Percentiles rank a stretch among this genome's conserved stretches.
phyloP scores from a whole-genome alignment of 2,113 vertebrate species.

The Cranoglanis bouderius region DNA sequence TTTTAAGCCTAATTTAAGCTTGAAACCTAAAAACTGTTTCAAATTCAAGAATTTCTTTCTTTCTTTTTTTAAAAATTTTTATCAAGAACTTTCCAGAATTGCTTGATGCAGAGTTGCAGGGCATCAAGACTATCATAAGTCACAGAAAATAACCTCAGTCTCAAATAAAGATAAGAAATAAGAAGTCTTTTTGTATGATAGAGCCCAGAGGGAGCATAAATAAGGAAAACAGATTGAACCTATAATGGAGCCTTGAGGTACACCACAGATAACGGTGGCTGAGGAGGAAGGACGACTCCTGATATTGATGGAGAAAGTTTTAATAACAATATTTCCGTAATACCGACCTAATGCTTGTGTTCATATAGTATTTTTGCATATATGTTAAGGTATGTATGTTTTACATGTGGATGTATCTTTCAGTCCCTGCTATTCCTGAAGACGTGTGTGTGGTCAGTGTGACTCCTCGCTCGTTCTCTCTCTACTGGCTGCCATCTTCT shows the following conservation, averaged over 20 bases:
- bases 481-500: conserved; percentile 49
- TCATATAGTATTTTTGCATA: neutral
- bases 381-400: neutral
- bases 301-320: neutral
- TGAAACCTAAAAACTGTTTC: neutral
- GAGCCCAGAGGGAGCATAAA: neutral
- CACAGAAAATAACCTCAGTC: neutral
- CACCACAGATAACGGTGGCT: neutral
- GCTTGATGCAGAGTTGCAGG: neutral
- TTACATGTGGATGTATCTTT: neutral
- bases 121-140: neutral
- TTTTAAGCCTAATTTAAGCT: neutral
- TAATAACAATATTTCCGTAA: neutral
- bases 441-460: conserved; percentile 37
- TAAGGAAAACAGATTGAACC: neutral
- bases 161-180: neutral
- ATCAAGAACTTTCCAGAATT: neutral
- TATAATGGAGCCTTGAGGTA: conserved; percentile 2
- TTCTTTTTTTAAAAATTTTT: neutral
- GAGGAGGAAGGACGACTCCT: neutral
- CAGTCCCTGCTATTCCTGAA: conserved; percentile 48
- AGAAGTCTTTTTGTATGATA: neutral
- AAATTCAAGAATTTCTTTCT: too few species aligned
- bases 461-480: conserved; percentile 40
- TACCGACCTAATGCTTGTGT: neutral